Base-by-base conservation (phyloP, 2,797 vertebrate species). In the Cephalopachus bancanus region DNA sequence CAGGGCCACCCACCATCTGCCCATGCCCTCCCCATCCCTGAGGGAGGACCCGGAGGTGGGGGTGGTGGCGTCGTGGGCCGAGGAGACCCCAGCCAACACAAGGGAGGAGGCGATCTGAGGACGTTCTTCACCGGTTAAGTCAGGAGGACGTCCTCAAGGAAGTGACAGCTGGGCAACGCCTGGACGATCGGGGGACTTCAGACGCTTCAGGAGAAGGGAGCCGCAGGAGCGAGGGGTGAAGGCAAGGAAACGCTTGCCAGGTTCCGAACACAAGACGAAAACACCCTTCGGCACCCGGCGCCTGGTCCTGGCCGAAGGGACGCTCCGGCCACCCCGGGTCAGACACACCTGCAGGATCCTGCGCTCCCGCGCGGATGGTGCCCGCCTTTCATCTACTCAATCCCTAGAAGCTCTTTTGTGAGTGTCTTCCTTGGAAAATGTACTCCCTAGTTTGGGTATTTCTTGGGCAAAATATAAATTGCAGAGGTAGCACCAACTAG, bases 401-500 rank as follows among this genome's bases (percentile, higher is more conserved):
- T n/a, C n/a, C n/a, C n/a, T n/a, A n/a, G n/a, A n/a, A n/a, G n/a
- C n/a, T n/a, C n/a, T n/a, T n/a, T n/a, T 86, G 86, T 89, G 80
- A 94, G 89, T 91, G 86, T 98, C 96, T 96, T 96, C 94, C 97
- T 92, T 86, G 95, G 97, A 95, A 98, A 98, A 96, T 89, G 69
- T 15, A 71, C 81, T 97, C 95, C 95, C 97, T 95, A 84, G 91
- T 55, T 97, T 96, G 33, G 93, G 93, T 75, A 89, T 96, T 96
- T 97, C 57, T 80, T 65, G 93, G 97, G 92, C 96, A 97, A 97
- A 97, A 96, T 80, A 96, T 96, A 97, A 97, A 97, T 84, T 96
- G 96, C 76, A 96, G 96, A 96, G 96, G 94, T 81, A 96, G 85
- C 83, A 95, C 87, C 92, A 92, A 96, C 62, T 22, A 10, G 11